These are phyloP conservation scores for Nibea albiflora DNA, from an alignment of 2,113 vertebrate genomes.

Conservation along the genomic window DNA sequence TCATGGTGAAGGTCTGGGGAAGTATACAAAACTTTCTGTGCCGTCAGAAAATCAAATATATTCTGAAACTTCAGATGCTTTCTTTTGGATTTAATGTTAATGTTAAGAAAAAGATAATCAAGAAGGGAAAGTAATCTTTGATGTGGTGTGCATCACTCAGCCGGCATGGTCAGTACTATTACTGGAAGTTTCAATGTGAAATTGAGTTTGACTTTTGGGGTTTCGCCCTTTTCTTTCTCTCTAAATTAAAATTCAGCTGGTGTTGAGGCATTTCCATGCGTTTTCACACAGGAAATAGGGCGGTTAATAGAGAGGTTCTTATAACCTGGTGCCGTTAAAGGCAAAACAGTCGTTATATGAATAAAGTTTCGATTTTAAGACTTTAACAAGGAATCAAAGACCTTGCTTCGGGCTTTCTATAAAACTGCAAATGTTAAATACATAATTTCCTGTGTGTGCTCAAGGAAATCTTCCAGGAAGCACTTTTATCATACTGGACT, in stretches of 20 bases:
- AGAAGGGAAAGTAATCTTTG: not conserved
- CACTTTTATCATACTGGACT: not conserved
- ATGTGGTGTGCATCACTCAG: not conserved
- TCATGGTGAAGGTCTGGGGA: not conserved
- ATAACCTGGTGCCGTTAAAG: too few relatives aligned
- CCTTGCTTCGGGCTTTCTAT: not conserved
- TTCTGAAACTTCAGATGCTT: constrained; percentile 2
- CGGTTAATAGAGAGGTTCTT: not conserved
- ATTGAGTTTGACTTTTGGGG: not conserved
- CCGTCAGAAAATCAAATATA: not conserved
- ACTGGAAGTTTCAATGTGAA: not conserved
- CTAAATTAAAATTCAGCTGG: not conserved
- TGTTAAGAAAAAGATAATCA: not conserved
- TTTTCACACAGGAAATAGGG: not conserved
- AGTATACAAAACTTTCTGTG: not conserved
- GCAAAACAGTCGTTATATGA: not conserved
- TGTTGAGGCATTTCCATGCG: constrained; percentile 6
- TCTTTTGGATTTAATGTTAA: not conserved
- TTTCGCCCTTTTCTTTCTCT: not conserved
- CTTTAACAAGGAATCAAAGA: not conserved
- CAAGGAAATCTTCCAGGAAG: not conserved
- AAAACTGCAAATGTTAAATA: constrained; percentile 9
- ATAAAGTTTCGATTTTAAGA: not conserved
- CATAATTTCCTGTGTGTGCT: not conserved
- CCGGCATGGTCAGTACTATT: not conserved